A percentile compares a stretch with the other conserved stretches of the same genome.
These are phyloP conservation scores for Neoitamus cyanurus DNA, from an alignment of 2,888 invertebrate genomes.

Conservation along the genomic window DNA sequence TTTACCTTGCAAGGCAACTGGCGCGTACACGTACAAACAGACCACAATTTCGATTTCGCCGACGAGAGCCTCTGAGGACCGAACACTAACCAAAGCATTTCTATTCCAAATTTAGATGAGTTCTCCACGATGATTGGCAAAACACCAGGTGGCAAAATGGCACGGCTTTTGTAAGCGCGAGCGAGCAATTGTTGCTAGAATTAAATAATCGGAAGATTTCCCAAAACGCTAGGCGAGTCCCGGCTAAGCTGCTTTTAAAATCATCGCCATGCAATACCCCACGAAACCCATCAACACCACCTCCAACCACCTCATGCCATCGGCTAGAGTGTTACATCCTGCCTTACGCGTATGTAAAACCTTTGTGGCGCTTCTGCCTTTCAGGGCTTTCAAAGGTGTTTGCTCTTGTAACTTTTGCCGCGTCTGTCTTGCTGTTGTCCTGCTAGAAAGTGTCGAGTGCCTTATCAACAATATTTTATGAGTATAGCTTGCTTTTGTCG, in stretches of 20 bases:
- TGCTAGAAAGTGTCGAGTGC: not conserved
- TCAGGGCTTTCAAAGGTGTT: not conserved
- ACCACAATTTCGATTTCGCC: not conserved
- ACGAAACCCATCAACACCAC: constrained; percentile 3
- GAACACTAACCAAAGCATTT: constrained; percentile 8
- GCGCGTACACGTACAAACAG: not conserved
- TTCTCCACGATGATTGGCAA: constrained; percentile 67
- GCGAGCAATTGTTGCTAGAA: not conserved
- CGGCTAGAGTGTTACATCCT: constrained; percentile 30
- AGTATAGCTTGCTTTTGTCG: not conserved
- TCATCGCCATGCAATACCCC: not conserved
- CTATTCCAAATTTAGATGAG: constrained; percentile 62
- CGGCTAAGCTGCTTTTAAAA: constrained; percentile 25
- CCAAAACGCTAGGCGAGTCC: not conserved
- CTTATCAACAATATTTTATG: not conserved
- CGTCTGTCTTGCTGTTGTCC: not conserved
- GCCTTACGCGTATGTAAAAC: constrained; percentile 19
- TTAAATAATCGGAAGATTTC: not conserved
- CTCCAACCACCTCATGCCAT: constrained; percentile 14
- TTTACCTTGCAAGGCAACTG: not conserved
- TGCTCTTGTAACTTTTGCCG: not conserved
- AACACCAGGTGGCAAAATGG: constrained; percentile 66
- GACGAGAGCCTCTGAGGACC: not conserved
- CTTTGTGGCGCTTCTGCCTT: not conserved
- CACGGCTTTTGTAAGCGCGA: constrained; percentile 62